Conservation (phyloP, 2,113 vertebrate genomes). For the Eleginops maclovinus region DNA sequence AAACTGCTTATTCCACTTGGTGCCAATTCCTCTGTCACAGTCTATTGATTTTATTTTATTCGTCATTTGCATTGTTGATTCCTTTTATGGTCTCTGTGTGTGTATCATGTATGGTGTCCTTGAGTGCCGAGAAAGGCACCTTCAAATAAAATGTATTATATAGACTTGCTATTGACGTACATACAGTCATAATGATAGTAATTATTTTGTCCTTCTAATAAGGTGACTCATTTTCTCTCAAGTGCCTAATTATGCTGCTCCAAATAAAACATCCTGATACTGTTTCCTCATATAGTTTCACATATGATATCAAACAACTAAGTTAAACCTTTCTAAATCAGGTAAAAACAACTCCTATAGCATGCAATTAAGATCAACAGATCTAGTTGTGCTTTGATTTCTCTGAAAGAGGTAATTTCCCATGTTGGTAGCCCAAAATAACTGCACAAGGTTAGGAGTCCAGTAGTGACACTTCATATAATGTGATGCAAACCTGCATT, state of each 20-base stretch:
- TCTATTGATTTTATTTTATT: no score
- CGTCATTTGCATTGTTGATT: no score
- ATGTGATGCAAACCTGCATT: background rate
- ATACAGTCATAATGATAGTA: background rate
- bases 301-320: background rate
- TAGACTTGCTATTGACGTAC: background rate
- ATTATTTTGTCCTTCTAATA: background rate
- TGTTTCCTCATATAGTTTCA: background rate
- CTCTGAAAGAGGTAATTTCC: constrained; percentile 9
- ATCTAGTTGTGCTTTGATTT: background rate
- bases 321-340: background rate
- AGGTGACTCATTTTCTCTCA: background rate
- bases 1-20: no score
- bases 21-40: no score
- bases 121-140: no score
- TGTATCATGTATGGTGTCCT: no score
- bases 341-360: background rate
- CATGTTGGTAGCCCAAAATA: background rate
- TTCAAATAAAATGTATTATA: no score
- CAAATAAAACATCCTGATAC: background rate
- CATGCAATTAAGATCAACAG: background rate
- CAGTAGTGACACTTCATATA: constrained; percentile 29
- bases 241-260: background rate
- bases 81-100: no score
- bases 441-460: constrained; percentile 20